Evolutionary conservation across 1,140 invertebrate genomes (phyloP).

Genomic region (Caenorhabditis brenneri): DNA sequence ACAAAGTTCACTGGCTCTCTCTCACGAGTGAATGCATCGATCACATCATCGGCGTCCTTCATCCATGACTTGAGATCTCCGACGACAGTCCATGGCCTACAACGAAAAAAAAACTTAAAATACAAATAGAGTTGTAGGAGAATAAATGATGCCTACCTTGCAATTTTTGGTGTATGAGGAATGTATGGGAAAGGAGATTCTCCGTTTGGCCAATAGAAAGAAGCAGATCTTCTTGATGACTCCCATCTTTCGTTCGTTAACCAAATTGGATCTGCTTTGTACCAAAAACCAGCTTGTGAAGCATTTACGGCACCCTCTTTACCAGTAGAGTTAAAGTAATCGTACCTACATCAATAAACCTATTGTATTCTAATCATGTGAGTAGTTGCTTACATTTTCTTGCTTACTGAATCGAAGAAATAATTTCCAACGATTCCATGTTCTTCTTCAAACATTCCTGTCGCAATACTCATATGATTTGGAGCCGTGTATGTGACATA

Average conservation of each 20-base stretch:
- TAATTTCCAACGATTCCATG: slow-evolving; percentile 54
- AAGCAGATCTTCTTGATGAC: slow-evolving; percentile 8
- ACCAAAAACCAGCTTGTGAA: slow-evolving; percentile 41
- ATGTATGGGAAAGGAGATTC: slow-evolving; percentile 30
- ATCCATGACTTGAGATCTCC: slow-evolving; percentile 48
- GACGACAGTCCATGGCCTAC: slow-evolving; percentile 48
- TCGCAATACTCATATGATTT: slow-evolving; percentile 51
- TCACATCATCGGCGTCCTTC: slow-evolving; percentile 41
- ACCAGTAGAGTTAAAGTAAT: slow-evolving; percentile 47
- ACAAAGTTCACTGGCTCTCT: slow-evolving; percentile 34
- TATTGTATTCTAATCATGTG: neutral
- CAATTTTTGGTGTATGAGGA: slow-evolving; percentile 20
- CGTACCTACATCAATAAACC: slow-evolving; percentile 24
- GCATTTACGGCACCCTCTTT: slow-evolving; percentile 41
- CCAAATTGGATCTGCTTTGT: slow-evolving; percentile 49
- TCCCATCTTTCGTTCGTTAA: slow-evolving; percentile 47
- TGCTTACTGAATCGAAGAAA: slow-evolving; percentile 44
- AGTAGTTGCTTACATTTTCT: slow-evolving; percentile 20
- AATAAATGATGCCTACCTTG: neutral
- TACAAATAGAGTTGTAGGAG: neutral
- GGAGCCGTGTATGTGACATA: slow-evolving; percentile 54
- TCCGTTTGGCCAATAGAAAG: slow-evolving; percentile 50
- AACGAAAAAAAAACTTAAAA: too few species aligned
- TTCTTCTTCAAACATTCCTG: slow-evolving; percentile 49
- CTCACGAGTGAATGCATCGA: slow-evolving; percentile 34